Conservation (phyloP, 2,797 vertebrate genomes). For the Pristis pectinata region DNA sequence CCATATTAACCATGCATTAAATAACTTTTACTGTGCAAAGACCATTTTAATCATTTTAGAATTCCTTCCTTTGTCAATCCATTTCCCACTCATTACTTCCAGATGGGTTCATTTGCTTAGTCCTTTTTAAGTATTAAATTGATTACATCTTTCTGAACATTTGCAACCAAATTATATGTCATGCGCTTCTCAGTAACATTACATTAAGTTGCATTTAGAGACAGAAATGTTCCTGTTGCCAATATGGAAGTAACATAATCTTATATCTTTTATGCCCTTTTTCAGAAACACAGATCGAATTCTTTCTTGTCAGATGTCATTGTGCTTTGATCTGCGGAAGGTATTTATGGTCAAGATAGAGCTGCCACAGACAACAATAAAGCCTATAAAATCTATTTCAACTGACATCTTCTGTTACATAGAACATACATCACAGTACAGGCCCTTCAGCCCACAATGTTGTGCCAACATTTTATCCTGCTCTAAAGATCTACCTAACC, state of each 20-base stretch:
- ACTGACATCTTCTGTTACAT: neutral
- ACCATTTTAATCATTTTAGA: neutral
- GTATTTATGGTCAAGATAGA: neutral
- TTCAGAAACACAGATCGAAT: neutral
- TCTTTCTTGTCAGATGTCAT: slow-evolving; percentile 8
- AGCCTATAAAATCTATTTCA: neutral
- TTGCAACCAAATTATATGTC: neutral
- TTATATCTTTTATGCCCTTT: neutral
- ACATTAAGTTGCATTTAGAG: neutral
- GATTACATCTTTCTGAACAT: neutral
- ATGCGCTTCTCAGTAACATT: neutral
- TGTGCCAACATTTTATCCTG: no score
- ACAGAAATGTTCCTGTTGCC: neutral
- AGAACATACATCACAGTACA: no score
- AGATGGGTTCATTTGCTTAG: neutral
- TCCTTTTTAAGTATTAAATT: neutral
- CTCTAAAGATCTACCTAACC: no score
- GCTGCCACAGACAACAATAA: neutral
- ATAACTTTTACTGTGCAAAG: neutral
- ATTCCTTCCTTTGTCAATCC: neutral
- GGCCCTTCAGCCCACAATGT: no score
- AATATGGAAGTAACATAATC: neutral
- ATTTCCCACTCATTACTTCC: neutral
- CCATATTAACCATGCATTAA: slow-evolving; percentile 23
- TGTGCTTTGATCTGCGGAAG: neutral